These are phyloP conservation scores for Hypercompe scribonia DNA, from an alignment of 2,888 invertebrate species.

Conservation along the genomic window DNA sequence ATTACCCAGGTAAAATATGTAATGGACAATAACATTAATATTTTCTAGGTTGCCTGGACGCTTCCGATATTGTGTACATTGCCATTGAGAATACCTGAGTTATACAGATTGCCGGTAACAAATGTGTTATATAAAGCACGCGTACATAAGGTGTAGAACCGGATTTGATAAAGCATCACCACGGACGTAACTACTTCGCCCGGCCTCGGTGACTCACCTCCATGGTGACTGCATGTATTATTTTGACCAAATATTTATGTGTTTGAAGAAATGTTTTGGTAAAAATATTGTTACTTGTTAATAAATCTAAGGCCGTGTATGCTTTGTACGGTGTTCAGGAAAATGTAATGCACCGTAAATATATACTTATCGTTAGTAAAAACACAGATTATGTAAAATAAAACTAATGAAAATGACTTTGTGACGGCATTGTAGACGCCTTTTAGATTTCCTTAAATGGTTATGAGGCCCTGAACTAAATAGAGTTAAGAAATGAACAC, in stretches of 20 bases:
- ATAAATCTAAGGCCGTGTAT: conserved; percentile 8
- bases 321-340: conserved; percentile 10
- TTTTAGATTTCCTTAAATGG: background rate
- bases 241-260: conserved; percentile 28
- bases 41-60: too few species aligned
- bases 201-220: conserved; percentile 69
- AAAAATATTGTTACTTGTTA: conserved; percentile 3
- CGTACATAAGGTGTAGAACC: conserved; percentile 62
- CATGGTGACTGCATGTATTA: conserved; percentile 39
- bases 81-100: too few species aligned
- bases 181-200: conserved; percentile 50
- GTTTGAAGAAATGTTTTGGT: conserved; percentile 8
- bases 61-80: too few species aligned
- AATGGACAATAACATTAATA: too few species aligned
- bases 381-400: conserved; percentile 1
- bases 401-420: background rate
- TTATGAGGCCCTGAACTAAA: background rate
- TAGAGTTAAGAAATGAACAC: background rate
- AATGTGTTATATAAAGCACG: conserved; percentile 52
- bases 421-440: background rate
- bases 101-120: too few species aligned
- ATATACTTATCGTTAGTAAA: background rate
- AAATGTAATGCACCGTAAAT: conserved; percentile 9
- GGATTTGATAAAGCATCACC: conserved; percentile 72
- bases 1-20: too few species aligned